These are phyloP conservation scores for Garra rufa DNA, from an alignment of 2,113 vertebrate species.

Conservation along the genomic window DNA sequence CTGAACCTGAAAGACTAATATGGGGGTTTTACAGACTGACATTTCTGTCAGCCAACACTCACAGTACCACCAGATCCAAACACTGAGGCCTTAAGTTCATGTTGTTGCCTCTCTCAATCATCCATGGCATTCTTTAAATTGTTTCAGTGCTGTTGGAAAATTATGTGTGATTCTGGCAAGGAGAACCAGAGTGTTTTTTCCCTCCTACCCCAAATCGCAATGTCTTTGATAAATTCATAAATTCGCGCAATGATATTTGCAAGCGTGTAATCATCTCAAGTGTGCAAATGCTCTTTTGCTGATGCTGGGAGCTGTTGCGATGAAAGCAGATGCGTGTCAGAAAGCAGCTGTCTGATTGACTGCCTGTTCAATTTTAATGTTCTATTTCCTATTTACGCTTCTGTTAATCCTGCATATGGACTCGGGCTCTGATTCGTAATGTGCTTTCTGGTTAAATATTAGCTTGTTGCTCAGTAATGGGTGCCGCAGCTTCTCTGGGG, in stretches of 20 bases:
- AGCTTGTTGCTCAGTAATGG: slow-evolving; percentile 8
- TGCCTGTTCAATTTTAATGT: background rate
- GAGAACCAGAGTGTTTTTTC: background rate
- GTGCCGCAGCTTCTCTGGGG: background rate
- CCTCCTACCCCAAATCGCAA: background rate
- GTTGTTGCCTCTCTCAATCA: background rate
- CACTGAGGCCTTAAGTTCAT: background rate
- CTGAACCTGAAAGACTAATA: background rate
- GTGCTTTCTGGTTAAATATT: slow-evolving; percentile 34
- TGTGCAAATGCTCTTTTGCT: background rate
- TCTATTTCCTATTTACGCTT: slow-evolving; percentile 9
- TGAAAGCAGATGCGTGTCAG: background rate
- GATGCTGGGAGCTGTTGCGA: background rate
- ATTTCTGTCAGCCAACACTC: slow-evolving; percentile 1
- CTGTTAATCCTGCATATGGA: slow-evolving; percentile 21
- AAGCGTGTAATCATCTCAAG: slow-evolving; percentile 1
- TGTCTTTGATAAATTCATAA: background rate
- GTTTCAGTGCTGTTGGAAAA: background rate
- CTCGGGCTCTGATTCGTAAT: background rate
- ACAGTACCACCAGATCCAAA: slow-evolving; percentile 12
- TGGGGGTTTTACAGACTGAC: background rate
- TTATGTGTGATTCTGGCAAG: background rate
- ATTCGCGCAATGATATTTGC: background rate
- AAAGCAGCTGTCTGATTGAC: slow-evolving; percentile 4
- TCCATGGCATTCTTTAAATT: background rate